Evolutionary conservation across 2,888 invertebrate genomes (phyloP).

Genomic region (Philopedon plagiatum): DNA sequence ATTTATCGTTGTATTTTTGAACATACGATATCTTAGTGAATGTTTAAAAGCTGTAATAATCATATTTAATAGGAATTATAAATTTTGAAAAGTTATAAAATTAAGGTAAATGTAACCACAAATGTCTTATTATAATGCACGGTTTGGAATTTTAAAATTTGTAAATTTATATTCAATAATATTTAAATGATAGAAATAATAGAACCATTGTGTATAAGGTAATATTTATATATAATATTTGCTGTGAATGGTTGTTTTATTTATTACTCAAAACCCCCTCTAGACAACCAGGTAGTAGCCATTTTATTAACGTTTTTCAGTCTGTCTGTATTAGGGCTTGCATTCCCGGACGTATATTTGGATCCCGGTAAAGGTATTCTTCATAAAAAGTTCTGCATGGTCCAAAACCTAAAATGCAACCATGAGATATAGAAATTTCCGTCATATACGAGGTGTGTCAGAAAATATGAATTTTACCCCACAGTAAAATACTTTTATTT

Average conservation of each 20-base stretch:
- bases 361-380: no score
- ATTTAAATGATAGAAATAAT: slow-evolving; percentile 31
- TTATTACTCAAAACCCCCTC: not conserved
- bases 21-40: not conserved
- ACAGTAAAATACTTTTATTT: no score
- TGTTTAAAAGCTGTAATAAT: slow-evolving; percentile 2
- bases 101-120: slow-evolving; percentile 19
- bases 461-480: no score
- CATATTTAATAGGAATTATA: slow-evolving; percentile 13
- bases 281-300: no score
- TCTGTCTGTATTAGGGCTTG: no score
- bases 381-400: no score
- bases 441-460: no score
- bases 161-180: slow-evolving; percentile 66
- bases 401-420: no score
- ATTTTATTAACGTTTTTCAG: no score
- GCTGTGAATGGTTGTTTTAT: slow-evolving; percentile 56
- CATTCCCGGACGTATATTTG: no score
- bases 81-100: slow-evolving; percentile 11
- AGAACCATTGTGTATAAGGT: slow-evolving; percentile 46
- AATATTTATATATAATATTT: slow-evolving; percentile 65
- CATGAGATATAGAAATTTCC: no score
- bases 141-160: slow-evolving; percentile 69
- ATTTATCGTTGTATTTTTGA: not conserved
- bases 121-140: slow-evolving; percentile 61